A percentile compares a stretch with the other conserved stretches of the same genome.
These are phyloP conservation scores for Spizella passerina DNA, from an alignment of 2,797 vertebrate genomes.

Conservation along the genomic window DNA sequence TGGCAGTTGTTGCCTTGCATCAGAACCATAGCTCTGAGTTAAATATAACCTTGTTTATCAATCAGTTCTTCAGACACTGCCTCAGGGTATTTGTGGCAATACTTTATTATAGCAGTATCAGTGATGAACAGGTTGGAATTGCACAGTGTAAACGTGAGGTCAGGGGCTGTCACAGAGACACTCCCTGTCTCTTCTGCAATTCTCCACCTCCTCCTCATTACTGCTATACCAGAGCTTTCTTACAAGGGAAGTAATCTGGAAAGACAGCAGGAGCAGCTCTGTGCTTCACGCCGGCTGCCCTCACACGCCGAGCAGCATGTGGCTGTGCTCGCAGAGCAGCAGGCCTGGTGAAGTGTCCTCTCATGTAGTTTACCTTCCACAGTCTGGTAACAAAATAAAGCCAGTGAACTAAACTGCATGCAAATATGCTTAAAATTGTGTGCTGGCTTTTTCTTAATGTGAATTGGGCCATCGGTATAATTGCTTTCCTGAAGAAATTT, in stretches of 20 bases:
- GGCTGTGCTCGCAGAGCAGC: background rate
- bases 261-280: background rate
- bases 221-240: background rate
- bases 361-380: background rate
- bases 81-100: background rate
- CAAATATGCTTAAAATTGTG: background rate
- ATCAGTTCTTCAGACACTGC: background rate
- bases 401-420: background rate
- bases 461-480: background rate
- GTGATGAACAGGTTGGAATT: background rate
- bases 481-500: background rate
- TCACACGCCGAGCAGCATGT: fast-evolving
- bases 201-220: background rate
- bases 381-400: background rate
- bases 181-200: background rate
- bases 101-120: background rate
- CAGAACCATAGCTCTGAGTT: conserved; percentile 6
- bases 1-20: conserved; percentile 13
- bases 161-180: background rate
- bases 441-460: background rate
- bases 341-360: background rate
- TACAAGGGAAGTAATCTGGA: background rate
- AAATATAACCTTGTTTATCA: background rate
- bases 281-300: background rate
- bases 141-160: background rate